phyloP scores from a whole-genome alignment of 2,888 invertebrate genomes.

The Cerceris rybyensis region DNA sequence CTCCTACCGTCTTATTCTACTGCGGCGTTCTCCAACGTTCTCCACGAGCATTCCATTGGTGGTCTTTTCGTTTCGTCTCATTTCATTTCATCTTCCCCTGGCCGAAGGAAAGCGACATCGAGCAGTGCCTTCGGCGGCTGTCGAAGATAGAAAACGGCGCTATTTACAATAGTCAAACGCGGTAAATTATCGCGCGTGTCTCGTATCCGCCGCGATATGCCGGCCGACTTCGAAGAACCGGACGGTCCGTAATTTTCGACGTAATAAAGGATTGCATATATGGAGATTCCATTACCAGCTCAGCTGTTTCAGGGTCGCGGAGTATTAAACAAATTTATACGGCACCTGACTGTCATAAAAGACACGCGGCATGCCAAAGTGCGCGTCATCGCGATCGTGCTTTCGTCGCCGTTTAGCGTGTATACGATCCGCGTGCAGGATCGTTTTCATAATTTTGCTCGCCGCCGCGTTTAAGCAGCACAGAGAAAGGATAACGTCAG shows the following conservation, averaged over 20 bases:
- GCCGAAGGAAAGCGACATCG: slow-evolving; percentile 19
- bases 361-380: slow-evolving; percentile 62
- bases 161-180: slow-evolving; percentile 39
- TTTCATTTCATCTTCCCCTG: background rate
- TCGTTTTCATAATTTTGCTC: slow-evolving; percentile 49
- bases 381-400: slow-evolving; percentile 60
- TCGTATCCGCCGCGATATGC: slow-evolving; percentile 26
- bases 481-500: background rate
- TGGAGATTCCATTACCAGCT: slow-evolving; percentile 66
- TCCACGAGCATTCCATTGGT: no score
- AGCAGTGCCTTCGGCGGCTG: background rate
- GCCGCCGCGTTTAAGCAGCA: slow-evolving; percentile 13
- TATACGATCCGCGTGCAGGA: slow-evolving; percentile 25
- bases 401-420: slow-evolving; percentile 61
- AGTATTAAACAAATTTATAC: slow-evolving; percentile 68
- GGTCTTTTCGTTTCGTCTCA: no score
- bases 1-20: no score
- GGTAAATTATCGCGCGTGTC: slow-evolving; percentile 46
- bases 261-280: slow-evolving; percentile 66
- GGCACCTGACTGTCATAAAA: slow-evolving; percentile 69
- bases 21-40: no score
- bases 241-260: slow-evolving; percentile 62
- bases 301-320: slow-evolving; percentile 66
- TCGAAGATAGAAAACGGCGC: slow-evolving; percentile 3
- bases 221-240: slow-evolving; percentile 57